Evolutionary conservation across 1,140 invertebrate species (phyloP).

Genomic region (Caenorhabditis tropicalis): DNA sequence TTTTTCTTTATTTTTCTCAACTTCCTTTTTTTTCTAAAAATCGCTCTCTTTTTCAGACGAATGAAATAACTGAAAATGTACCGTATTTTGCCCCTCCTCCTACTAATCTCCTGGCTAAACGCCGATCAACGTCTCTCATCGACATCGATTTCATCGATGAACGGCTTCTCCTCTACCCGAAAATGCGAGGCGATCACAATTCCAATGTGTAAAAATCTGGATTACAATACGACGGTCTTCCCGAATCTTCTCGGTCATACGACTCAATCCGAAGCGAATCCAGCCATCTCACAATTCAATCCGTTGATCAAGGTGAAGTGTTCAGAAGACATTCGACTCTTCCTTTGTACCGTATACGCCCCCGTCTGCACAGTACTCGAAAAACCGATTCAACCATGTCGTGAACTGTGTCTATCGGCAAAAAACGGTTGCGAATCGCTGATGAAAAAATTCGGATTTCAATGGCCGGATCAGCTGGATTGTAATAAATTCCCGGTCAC

Average conservation of each 20-base stretch:
- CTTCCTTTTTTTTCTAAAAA: background rate
- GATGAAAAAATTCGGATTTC: slow-evolving; percentile 90
- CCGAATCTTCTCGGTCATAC: slow-evolving; percentile 90
- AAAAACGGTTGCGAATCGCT: slow-evolving; percentile 85
- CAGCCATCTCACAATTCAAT: slow-evolving; percentile 90
- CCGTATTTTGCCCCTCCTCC: background rate
- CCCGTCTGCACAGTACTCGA: slow-evolving; percentile 94
- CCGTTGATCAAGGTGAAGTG: slow-evolving; percentile 95
- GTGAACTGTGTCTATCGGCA: slow-evolving; percentile 85
- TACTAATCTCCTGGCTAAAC: background rate
- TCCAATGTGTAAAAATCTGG: slow-evolving; percentile 87
- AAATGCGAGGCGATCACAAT: slow-evolving; percentile 91
- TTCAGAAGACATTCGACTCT: slow-evolving; percentile 89
- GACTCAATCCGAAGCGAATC: slow-evolving; percentile 91
- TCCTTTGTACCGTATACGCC: slow-evolving; percentile 87
- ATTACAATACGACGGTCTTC: slow-evolving; percentile 94
- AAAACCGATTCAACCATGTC: slow-evolving; percentile 87
- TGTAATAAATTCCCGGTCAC: slow-evolving; percentile 87
- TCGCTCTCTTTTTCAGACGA: background rate
- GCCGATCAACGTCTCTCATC: slow-evolving; percentile 11
- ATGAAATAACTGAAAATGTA: slow-evolving; percentile 31
- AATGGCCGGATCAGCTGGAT: slow-evolving; percentile 90
- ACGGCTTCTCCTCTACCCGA: slow-evolving; percentile 75
- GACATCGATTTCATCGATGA: slow-evolving; percentile 20
- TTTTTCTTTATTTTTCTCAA: background rate